These are phyloP conservation scores for Matsumurasca onukii DNA, from an alignment of 1,140 invertebrate genomes.

Conservation along the genomic window DNA sequence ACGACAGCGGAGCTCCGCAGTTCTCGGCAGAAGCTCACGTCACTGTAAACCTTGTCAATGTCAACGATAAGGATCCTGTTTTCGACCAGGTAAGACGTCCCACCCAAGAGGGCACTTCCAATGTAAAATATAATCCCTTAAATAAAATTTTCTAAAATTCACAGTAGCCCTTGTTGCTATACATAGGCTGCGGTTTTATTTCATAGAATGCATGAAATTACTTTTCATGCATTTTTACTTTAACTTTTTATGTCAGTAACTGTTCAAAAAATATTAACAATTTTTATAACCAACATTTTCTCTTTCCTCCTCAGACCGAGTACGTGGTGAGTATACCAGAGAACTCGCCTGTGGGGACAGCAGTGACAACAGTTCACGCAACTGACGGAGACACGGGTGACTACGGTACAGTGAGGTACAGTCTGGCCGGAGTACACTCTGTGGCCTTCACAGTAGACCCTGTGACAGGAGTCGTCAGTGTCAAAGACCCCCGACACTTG, in stretches of 20 bases:
- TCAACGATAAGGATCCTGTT: slow-evolving; percentile 84
- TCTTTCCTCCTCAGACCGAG: slow-evolving; percentile 50
- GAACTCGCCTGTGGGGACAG: slow-evolving; percentile 68
- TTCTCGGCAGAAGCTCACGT: slow-evolving; percentile 72
- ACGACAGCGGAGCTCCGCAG: slow-evolving; percentile 81
- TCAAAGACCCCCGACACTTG: slow-evolving; percentile 68
- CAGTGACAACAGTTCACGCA: slow-evolving; percentile 68
- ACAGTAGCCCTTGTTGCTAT: too few relatives aligned
- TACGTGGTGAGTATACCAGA: slow-evolving; percentile 74
- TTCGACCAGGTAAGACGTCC: slow-evolving; percentile 57
- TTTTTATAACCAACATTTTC: too few relatives aligned
- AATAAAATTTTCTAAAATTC: too few relatives aligned
- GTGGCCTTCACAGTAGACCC: slow-evolving; percentile 70
- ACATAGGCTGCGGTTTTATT: too few relatives aligned
- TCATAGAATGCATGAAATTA: too few relatives aligned
- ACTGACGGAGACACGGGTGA: slow-evolving; percentile 71
- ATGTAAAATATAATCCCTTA: too few relatives aligned
- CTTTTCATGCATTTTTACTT: too few relatives aligned
- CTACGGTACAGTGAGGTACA: slow-evolving; percentile 75
- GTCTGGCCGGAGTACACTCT: slow-evolving; percentile 69
- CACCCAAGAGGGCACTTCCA: too few relatives aligned
- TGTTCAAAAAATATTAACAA: too few relatives aligned
- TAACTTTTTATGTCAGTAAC: too few relatives aligned
- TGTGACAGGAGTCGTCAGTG: slow-evolving; percentile 74
- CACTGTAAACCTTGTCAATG: slow-evolving; percentile 74